These are phyloP conservation scores for Pissodes strobi DNA, from an alignment of 1,140 invertebrate genomes.

Conservation along the genomic window DNA sequence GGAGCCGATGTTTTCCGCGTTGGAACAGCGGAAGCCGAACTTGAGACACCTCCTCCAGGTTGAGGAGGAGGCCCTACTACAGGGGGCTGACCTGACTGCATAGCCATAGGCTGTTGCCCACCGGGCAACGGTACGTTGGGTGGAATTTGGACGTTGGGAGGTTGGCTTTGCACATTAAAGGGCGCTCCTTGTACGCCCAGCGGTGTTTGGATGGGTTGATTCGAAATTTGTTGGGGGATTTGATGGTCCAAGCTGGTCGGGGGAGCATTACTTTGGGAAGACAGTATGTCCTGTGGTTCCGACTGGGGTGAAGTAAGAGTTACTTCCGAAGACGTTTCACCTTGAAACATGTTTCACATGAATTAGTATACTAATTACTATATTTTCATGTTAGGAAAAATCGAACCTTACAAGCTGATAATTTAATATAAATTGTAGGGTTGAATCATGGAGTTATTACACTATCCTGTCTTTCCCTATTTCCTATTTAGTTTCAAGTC, in stretches of 20 bases:
- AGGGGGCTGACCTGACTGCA: not conserved
- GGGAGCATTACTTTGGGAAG: constrained; percentile 1
- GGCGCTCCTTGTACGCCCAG: not conserved
- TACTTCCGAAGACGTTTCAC: not conserved
- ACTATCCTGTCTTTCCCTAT: no score
- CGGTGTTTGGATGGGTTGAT: not conserved
- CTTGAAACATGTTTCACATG: no score
- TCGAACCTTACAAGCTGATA: no score
- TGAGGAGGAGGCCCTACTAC: not conserved
- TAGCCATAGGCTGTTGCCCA: not conserved
- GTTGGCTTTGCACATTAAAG: not conserved
- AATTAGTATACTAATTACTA: no score
- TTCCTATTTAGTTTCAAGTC: no score
- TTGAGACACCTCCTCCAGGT: not conserved
- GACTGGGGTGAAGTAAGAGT: not conserved
- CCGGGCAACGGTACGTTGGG: not conserved
- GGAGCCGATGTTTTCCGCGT: constrained; percentile 44
- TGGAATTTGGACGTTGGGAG: not conserved
- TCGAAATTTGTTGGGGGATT: not conserved
- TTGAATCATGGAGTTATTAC: no score
- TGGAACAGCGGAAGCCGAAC: not conserved
- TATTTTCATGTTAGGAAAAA: no score
- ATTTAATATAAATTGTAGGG: no score
- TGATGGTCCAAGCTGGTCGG: constrained; percentile 2
- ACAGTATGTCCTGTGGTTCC: constrained; percentile 3